Conservation (phyloP, 2,113 vertebrate species). For the Leptobrachium leishanense region DNA sequence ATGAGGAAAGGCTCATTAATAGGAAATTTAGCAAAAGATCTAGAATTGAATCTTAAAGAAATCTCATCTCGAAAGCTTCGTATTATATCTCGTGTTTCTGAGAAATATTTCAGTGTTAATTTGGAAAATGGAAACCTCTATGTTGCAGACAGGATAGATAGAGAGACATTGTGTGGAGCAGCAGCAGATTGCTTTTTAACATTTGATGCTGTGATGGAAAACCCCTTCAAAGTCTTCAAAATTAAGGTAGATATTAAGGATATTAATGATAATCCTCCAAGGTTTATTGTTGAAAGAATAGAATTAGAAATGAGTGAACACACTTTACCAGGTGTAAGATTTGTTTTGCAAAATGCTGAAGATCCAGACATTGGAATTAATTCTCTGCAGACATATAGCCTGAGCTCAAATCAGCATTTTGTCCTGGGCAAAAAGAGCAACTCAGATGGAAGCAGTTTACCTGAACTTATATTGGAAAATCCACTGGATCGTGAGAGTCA, state of each 20-base stretch:
- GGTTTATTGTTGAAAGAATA: constrained; percentile 23
- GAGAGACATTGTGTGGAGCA: constrained; percentile 69
- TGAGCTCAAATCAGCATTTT: constrained; percentile 57
- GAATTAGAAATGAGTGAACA: constrained; percentile 45
- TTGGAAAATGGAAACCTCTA: constrained; percentile 67
- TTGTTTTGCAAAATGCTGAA: constrained; percentile 59
- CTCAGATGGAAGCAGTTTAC: constrained; percentile 55
- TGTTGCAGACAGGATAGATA: constrained; percentile 63
- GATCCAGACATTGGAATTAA: constrained; percentile 60
- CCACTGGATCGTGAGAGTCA: constrained; percentile 62
- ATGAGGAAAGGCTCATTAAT: no score
- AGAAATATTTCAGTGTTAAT: constrained; percentile 57
- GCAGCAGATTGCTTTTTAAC: constrained; percentile 66
- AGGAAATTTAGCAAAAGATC: no score
- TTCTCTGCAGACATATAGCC: constrained; percentile 56
- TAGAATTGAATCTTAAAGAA: no score
- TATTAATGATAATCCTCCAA: constrained; percentile 53
- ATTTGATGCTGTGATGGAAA: constrained; percentile 70
- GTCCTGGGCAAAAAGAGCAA: constrained; percentile 55
- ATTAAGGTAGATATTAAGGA: constrained; percentile 49
- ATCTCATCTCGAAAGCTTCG: no score
- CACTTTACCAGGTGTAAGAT: constrained; percentile 50
- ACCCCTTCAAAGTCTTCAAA: constrained; percentile 65
- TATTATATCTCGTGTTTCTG: no score
- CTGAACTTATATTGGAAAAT: constrained; percentile 64